Base-by-base conservation (phyloP, 2,797 vertebrate genomes). In the Arrhamphus sclerolepis region DNA sequence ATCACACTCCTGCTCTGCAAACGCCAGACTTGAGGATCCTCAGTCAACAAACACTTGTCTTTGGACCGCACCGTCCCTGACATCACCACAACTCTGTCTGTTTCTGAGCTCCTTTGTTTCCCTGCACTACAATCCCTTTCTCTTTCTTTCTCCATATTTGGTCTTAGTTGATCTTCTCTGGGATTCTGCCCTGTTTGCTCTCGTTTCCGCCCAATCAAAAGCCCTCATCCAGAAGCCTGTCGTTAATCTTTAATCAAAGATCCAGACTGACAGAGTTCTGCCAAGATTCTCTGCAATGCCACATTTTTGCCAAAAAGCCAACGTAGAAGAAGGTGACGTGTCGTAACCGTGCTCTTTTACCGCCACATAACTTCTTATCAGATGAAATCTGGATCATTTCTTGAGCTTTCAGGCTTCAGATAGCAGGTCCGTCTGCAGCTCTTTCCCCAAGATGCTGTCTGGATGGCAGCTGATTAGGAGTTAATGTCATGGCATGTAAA, bases 401-500 rank as follows among this genome's bases (percentile, higher is more conserved):
- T 42, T 34, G 42, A 20, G 20, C 10, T 55, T 52, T 62, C 6
- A 55, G 57, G 14, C 18, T 18, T 10, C 9, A 31, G 8, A 52
- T 44, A 41, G 51, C 22, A 21, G 13, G 14, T 50, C 42, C 17
- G 22, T 46, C 24, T 53, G 21, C 8, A 65, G 10, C 34, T 20
- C 21, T n/a, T n/a, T n/a, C n/a, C n/a, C n/a, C n/a, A n/a, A n/a
- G 29, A 19, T n/a, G 52, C n/a, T 51, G 38, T 50, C 39, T 44
- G 41, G 29, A 44, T 19, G 48, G 39, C 48, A 72, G 75, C 76
- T 84, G 74, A 82, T 86, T 79, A 77, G 65, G 75, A 85, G 78
- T 89, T 83, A 11, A 85, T 84, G 85, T 88, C 72, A 87, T 8
- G 26, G 62, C 72, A 64, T 29, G 77, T 87, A 73, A 89, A 89